phyloP scores from a whole-genome alignment of 2,113 vertebrate species.

The Ellobius talpinus region DNA sequence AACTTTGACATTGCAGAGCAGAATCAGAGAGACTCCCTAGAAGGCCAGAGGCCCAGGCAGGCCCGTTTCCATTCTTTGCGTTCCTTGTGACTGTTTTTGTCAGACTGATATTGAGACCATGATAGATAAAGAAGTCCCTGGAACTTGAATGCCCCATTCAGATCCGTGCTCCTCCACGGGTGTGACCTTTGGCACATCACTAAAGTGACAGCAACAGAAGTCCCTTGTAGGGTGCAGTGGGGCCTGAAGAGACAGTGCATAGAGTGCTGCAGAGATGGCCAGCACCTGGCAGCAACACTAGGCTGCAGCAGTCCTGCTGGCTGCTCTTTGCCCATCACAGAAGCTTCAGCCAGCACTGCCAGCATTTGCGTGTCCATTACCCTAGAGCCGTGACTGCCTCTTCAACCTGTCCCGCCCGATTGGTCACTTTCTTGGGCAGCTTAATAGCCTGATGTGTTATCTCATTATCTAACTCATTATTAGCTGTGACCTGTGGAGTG shows the following conservation, averaged over 20 bases:
- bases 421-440: not conserved
- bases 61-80: not conserved
- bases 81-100: conserved; percentile 11
- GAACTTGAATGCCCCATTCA: not conserved
- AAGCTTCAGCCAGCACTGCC: not conserved
- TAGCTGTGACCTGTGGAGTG: not conserved
- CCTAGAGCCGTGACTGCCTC: not conserved
- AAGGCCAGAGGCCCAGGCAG: not conserved
- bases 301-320: accelerated
- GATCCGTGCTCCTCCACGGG: not conserved
- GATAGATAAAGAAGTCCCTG: not conserved
- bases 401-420: not conserved
- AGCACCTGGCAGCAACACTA: accelerated
- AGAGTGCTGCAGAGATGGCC: accelerated
- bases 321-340: not conserved
- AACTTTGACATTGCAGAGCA: not conserved
- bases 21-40: not conserved
- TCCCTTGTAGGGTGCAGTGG: not conserved
- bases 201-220: not conserved
- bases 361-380: not conserved
- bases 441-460: not conserved
- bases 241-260: not conserved
- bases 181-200: not conserved
- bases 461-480: not conserved
- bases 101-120: not conserved